phyloP scores from a whole-genome alignment of 2,113 vertebrate species.

The Antidorcas marsupialis region DNA sequence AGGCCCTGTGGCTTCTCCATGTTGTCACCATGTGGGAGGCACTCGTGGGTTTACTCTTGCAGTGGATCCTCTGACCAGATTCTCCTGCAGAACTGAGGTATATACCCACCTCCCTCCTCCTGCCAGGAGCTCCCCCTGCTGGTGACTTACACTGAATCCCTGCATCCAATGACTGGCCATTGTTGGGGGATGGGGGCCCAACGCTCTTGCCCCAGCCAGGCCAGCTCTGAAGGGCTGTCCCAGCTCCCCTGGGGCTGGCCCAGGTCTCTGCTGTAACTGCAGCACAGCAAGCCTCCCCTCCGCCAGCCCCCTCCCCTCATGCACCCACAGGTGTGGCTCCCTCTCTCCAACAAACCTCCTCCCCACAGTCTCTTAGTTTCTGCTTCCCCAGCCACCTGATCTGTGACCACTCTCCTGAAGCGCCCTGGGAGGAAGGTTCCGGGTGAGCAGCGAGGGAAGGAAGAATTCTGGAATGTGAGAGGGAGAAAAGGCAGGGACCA shows the following conservation, averaged over 20 bases:
- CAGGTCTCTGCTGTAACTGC: neutral
- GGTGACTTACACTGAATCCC: neutral
- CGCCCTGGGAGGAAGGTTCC: neutral
- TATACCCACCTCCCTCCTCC: neutral
- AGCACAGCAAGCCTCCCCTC: neutral
- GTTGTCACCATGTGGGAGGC: neutral
- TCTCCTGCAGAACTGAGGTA: neutral
- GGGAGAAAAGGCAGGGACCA: neutral
- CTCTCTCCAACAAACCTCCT: neutral
- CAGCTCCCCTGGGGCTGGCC: neutral
- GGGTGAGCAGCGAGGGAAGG: neutral
- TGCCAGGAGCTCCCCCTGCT: neutral
- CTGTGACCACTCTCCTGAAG: neutral
- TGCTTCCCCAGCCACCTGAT: neutral
- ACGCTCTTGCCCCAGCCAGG: neutral
- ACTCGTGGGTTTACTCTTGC: neutral
- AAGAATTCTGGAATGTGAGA: neutral
- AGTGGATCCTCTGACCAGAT: too few species aligned
- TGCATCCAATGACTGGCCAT: neutral
- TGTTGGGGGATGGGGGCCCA: neutral
- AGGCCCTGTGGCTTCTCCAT: neutral
- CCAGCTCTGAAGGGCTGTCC: neutral
- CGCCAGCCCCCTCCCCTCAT: too few species aligned
- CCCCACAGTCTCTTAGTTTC: neutral
- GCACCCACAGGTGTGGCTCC: neutral